These are phyloP conservation scores for Pachypsylla venusta DNA, from an alignment of 1,140 invertebrate species.

Conservation along the genomic window DNA sequence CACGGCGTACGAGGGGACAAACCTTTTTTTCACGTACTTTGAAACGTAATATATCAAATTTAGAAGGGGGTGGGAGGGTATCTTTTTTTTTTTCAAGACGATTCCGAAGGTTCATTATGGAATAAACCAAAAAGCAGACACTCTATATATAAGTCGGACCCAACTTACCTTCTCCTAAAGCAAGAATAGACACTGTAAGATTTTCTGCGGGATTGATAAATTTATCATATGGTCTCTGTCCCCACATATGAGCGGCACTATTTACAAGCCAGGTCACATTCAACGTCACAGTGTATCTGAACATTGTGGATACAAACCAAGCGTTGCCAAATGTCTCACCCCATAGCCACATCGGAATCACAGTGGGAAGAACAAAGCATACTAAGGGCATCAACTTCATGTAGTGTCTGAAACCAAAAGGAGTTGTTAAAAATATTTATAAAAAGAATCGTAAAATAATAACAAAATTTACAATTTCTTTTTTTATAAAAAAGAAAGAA, in stretches of 20 bases:
- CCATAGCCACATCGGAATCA: conserved; percentile 51
- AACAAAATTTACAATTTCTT: no score
- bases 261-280: conserved; percentile 81
- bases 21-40: no score
- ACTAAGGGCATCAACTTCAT: conserved; percentile 48
- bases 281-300: conserved; percentile 51
- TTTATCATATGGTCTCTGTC: conserved; percentile 35
- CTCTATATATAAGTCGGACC: no score
- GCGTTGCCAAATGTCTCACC: conserved; percentile 41
- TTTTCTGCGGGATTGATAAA: conserved; percentile 55
- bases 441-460: no score
- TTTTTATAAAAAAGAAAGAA: no score
- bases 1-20: no score
- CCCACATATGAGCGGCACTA: conserved; percentile 65
- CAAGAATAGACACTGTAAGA: conserved; percentile 46
- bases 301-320: conserved; percentile 40
- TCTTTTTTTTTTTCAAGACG: no score
- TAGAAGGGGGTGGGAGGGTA: no score
- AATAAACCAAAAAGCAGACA: no score
- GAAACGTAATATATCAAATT: no score
- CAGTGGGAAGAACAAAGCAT: conserved; percentile 63
- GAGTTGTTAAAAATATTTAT: no score
- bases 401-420: conserved; percentile 63
- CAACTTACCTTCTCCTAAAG: conserved; percentile 54
- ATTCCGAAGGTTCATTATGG: no score